A percentile compares a stretch with the other conserved stretches of the same genome.
Conservation (phyloP, 1,140 invertebrate species). For the Leptestheria dahalacensis region DNA sequence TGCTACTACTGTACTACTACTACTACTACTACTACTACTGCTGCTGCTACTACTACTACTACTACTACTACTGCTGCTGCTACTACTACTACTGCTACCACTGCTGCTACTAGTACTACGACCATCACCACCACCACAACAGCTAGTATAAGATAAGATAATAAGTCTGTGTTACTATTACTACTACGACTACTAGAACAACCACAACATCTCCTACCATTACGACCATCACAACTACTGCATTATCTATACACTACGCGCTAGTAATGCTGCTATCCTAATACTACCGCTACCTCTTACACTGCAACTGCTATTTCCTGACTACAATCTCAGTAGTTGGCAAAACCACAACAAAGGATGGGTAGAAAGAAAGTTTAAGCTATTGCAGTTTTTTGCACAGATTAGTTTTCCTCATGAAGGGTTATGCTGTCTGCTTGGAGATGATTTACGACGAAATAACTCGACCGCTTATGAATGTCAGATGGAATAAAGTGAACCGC, state of each 20-base stretch:
- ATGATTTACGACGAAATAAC: no score
- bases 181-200: neutral
- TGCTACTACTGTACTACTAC: neutral
- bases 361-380: no score
- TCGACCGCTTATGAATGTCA: no score
- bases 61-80: neutral
- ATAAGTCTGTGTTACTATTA: no score
- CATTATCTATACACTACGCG: neutral
- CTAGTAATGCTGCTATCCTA: neutral
- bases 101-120: neutral
- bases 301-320: neutral
- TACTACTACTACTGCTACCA: neutral
- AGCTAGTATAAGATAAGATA: no score
- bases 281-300: neutral
- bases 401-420: no score
- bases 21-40: neutral
- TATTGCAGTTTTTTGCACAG: no score
- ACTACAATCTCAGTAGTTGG: no score
- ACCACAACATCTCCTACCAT: neutral
- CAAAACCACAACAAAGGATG: no score
- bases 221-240: neutral
- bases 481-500: no score
- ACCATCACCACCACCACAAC: neutral
- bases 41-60: neutral
- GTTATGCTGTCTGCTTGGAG: no score